A percentile compares a stretch with the other conserved stretches of the same genome.
Conservation (phyloP, 2,113 vertebrate species). For the Hiodon alosoides region DNA sequence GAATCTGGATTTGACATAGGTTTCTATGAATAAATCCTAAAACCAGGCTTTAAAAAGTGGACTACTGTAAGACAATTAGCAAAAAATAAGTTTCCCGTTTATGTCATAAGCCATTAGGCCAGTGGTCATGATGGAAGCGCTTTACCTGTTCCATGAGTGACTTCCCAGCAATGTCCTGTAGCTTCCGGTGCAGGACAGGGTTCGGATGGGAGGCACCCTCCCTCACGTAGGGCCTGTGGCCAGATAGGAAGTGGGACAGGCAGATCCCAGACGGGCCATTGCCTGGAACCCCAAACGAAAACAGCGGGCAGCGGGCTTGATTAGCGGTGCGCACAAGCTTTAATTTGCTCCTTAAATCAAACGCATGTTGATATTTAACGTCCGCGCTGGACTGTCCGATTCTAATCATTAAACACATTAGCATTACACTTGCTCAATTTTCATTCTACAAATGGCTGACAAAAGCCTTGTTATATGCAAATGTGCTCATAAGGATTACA, state of each 20-base stretch:
- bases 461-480: too few relatives aligned
- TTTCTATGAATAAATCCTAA: too few relatives aligned
- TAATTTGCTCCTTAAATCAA: background rate
- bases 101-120: background rate
- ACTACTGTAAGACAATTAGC: too few relatives aligned
- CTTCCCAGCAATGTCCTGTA: constrained; percentile 48
- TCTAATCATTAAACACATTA: background rate
- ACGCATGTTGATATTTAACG: too few relatives aligned
- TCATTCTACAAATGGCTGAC: too few relatives aligned
- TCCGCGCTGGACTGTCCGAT: background rate
- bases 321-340: background rate
- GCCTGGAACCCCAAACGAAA: constrained; percentile 43
- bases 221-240: constrained; percentile 63
- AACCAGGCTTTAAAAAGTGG: too few relatives aligned
- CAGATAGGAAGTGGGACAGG: constrained; percentile 71
- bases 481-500: too few relatives aligned
- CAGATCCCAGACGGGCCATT: constrained; percentile 76
- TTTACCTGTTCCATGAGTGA: constrained; percentile 68
- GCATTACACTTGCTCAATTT: too few relatives aligned
- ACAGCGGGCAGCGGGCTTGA: background rate
- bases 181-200: constrained; percentile 67
- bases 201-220: constrained; percentile 56
- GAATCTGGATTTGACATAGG: too few relatives aligned
- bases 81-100: too few relatives aligned
- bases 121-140: background rate